Evolutionary conservation across 2,888 invertebrate genomes (phyloP), one percentile per base, ranked within the genome.

Genomic region (Omphaloscelis lunosa): DNA sequence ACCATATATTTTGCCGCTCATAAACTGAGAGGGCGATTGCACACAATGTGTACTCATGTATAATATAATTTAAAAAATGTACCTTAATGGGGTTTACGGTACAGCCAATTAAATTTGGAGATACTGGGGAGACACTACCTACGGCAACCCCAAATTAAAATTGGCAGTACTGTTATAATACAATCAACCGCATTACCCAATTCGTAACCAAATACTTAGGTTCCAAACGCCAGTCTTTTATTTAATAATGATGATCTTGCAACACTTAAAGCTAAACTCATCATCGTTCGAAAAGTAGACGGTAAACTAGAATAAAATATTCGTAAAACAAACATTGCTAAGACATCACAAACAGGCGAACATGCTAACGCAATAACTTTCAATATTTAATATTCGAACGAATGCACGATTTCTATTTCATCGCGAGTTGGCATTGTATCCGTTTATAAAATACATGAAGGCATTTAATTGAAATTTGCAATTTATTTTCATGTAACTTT

Each of bases 331-430:
- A 27, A 58, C n/a, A 61, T 77, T 63, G 79, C 84, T 85, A 65
- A 67, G 58, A 75, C 51, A 75, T 83, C 45, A 77, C 63, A 17
- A 66, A 68, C 68, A 84, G 84, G 85, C 73, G 70, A 66, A 58
- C 39, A 59, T 53, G 56, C 58, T 75, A 67, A 68, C 62, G 79
- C 75, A 85, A 83, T 62, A 68, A 74, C 76, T 85, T 85, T 84
- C 82, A 72, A 73, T 82, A 83, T 84, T 81, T 72, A 84, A 59
- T 78, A 84, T 76, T 85, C 72, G 68, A 69, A 78, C 74, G 79
- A 85, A 73, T 76, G 59, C 83, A 65, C 83, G 83, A 82, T 85
- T 84, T 84, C 86, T 85, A 84, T 79, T 85, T 68, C 79, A 82
- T 68, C 71, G 75, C 58, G 51, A 74, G 68, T 76, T 68, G 27